Evolutionary conservation across 1,140 invertebrate species (phyloP).

Genomic region (Drosophila tsacasi): DNA sequence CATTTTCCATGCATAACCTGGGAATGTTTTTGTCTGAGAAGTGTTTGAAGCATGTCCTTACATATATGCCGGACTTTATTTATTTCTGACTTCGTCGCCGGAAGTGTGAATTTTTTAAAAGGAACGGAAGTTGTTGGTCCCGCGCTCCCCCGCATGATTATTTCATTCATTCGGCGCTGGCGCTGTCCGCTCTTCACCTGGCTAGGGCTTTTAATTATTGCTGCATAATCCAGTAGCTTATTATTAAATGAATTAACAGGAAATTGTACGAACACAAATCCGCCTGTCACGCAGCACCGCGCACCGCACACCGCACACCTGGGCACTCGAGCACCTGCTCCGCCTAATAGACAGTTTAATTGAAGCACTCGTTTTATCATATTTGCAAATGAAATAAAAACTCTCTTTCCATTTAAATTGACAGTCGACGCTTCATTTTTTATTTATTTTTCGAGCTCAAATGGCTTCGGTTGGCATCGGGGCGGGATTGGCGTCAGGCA

Average conservation of each 20-base stretch:
- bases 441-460: conserved; percentile 15
- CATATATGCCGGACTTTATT: not conserved
- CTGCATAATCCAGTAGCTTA: conserved; percentile 64
- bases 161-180: conserved; percentile 8
- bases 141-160: not conserved
- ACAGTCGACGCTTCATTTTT: conserved; percentile 47
- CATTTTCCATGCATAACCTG: not conserved
- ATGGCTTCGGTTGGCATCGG: not conserved
- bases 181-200: not conserved
- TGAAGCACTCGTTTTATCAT: conserved; percentile 58
- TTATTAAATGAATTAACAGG: conserved; percentile 61
- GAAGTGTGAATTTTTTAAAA: conserved; percentile 8
- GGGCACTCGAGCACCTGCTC: conserved; percentile 6
- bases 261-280: conserved; percentile 23
- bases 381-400: conserved; percentile 47
- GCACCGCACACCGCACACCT: not conserved
- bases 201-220: conserved; percentile 55
- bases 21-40: not conserved
- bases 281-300: conserved; percentile 35
- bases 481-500: not conserved
- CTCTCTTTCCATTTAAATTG: conserved; percentile 57
- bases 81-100: not conserved
- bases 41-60: not conserved
- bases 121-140: conserved; percentile 41
- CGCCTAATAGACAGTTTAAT: conserved; percentile 67